Evolutionary conservation across 2,888 invertebrate genomes (phyloP), one percentile per base, ranked within the genome.

Genomic region (Galerucella calmariensis): DNA sequence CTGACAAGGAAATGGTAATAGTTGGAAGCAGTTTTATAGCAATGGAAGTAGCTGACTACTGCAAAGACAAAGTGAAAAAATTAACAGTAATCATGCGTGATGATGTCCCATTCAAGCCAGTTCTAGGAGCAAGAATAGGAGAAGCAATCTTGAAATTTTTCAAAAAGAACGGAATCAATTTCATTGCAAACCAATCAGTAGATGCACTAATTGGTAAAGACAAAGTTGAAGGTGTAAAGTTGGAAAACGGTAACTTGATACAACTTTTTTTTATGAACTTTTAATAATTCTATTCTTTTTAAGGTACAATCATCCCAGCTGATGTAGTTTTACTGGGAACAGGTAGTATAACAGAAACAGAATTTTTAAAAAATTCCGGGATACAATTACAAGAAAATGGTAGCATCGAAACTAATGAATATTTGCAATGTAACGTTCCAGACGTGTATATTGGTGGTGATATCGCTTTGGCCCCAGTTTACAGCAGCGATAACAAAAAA

Each of bases 21-120:
- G 88, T 96, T 66, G 98, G 98, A 4, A 90, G 94, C 0, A 95
- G 97, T 79, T 98, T 98, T 84, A 96, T 98, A 76, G 97, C 95
- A 2, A 91, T 98, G 90, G 98, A 98, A 89, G 91, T 92, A 2
- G 97, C 98, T 0, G 92, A 96, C 0, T 92, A 91, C 72, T 91
- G 94, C 82, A 89, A 89, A 1, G 89, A 90, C 11, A 95, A 95
- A 87, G 94, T 93, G 0, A 92, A 92, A 78, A 93, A 93, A 41
- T 92, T 97, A 74, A 94, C 94, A 0, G 91, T 97, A 0, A 89
- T 98, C 56, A 94, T 94, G 4, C 90, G 93, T 59, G 92, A 92
- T 72, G 88, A 88, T 35, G 80, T 82, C 2, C 85, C 85, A 0
- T 92, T 97, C 73, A 91, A 91, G 77, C 87, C 89, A 11, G 90